Conservation (phyloP, 2,113 vertebrate genomes). For the Sinocyclocheilus anophthalmus region DNA sequence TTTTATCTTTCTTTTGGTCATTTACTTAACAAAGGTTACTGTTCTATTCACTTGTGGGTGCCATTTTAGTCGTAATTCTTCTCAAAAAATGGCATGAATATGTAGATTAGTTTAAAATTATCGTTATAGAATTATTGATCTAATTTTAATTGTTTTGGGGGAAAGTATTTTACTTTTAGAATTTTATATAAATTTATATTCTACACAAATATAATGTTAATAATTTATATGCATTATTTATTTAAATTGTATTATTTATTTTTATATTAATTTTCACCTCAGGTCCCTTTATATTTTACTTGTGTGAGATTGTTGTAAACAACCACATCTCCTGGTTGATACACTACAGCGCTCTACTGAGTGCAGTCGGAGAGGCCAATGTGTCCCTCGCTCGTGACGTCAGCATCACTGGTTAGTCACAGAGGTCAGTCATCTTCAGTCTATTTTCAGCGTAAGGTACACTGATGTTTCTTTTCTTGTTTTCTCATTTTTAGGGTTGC, state of each 20-base stretch:
- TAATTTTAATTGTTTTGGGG: too few species aligned
- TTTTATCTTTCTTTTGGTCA: too few species aligned
- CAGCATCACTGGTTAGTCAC: slow-evolving; percentile 87
- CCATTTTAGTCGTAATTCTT: too few species aligned
- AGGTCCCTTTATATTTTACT: slow-evolving; percentile 92
- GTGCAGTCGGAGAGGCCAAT: slow-evolving; percentile 89
- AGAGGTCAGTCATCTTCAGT: neutral
- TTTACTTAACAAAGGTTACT: too few species aligned
- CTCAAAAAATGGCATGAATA: too few species aligned
- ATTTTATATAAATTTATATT: neutral
- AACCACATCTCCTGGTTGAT: slow-evolving; percentile 92
- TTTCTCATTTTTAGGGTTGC: slow-evolving; percentile 78
- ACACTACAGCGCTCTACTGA: slow-evolving; percentile 93
- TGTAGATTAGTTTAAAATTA: neutral
- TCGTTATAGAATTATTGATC: neutral
- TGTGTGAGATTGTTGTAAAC: slow-evolving; percentile 92
- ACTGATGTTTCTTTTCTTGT: neutral
- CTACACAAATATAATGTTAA: neutral
- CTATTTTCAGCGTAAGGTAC: neutral
- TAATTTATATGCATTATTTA: neutral
- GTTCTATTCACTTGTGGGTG: too few species aligned
- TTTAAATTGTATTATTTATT: neutral
- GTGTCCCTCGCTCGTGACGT: slow-evolving; percentile 87
- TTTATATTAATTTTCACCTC: neutral
- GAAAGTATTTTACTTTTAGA: neutral